Evolutionary conservation across 2,113 vertebrate genomes (phyloP).

Genomic region (Mugil cephalus): DNA sequence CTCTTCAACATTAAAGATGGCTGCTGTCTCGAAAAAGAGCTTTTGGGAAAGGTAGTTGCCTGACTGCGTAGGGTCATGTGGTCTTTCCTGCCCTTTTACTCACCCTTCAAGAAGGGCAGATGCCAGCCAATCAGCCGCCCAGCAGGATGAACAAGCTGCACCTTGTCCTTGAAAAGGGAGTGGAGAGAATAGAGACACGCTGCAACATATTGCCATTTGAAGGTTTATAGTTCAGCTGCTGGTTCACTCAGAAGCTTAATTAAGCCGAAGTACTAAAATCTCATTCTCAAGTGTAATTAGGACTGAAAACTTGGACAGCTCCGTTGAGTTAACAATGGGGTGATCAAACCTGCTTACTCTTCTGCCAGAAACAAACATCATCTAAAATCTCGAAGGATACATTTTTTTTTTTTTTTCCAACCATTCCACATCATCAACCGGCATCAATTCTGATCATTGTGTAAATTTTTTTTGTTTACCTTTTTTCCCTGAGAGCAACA

Average conservation of each 20-base stretch:
- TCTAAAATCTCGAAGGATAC: slow-evolving; percentile 1
- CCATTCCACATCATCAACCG: not conserved
- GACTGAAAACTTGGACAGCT: slow-evolving; percentile 8
- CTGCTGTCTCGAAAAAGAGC: not conserved
- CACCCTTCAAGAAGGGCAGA: slow-evolving; percentile 47
- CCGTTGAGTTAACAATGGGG: slow-evolving; percentile 1
- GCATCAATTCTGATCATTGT: slow-evolving; percentile 2
- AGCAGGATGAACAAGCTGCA: slow-evolving; percentile 54
- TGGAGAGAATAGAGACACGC: slow-evolving; percentile 1
- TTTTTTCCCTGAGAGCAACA: slow-evolving; percentile 3
- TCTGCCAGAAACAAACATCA: too few species aligned
- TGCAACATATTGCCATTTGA: slow-evolving; percentile 22
- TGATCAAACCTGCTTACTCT: too few species aligned
- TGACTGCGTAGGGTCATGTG: slow-evolving; percentile 34
- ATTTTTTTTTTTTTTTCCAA: not conserved
- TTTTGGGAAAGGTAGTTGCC: slow-evolving; percentile 38
- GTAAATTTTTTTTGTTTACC: not conserved
- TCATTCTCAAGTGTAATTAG: slow-evolving; percentile 11
- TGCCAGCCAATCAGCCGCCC: slow-evolving; percentile 62
- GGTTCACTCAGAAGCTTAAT: slow-evolving; percentile 37
- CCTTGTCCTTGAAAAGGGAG: slow-evolving; percentile 53
- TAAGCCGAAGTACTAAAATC: slow-evolving; percentile 29
- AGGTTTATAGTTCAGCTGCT: slow-evolving; percentile 28
- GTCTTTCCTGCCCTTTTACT: slow-evolving; percentile 50
- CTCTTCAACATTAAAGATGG: slow-evolving; percentile 13